Evolutionary conservation across 1,140 invertebrate genomes (phyloP).

Genomic region (Drosophila mayri): DNA sequence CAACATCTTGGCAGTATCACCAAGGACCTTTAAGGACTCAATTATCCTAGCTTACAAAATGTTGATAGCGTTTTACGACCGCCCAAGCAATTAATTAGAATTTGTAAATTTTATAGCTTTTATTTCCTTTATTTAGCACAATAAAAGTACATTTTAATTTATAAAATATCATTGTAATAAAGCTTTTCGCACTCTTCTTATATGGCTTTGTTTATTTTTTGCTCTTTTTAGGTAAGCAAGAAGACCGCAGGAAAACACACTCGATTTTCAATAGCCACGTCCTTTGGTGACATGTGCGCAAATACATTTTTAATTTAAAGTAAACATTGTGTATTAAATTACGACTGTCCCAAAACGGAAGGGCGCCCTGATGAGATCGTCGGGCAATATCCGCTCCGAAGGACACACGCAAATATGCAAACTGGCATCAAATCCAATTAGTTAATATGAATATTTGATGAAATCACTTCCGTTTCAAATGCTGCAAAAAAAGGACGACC

Average conservation of each 20-base stretch:
- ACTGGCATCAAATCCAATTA: slow-evolving; percentile 81
- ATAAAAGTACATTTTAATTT: neutral
- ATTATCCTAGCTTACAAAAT: neutral
- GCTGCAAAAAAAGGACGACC: slow-evolving; percentile 46
- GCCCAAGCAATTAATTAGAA: neutral
- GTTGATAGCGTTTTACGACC: neutral
- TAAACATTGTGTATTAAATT: slow-evolving; percentile 73
- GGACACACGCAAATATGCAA: slow-evolving; percentile 39
- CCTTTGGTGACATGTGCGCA: slow-evolving; percentile 45
- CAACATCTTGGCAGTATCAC: slow-evolving; percentile 16
- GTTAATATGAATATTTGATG: slow-evolving; percentile 83
- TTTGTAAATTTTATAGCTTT: neutral
- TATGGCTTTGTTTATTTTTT: slow-evolving; percentile 7
- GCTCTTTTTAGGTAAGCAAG: slow-evolving; percentile 35
- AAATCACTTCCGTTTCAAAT: slow-evolving; percentile 80
- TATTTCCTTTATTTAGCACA: neutral
- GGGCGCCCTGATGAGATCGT: slow-evolving; percentile 44
- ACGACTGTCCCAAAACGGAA: slow-evolving; percentile 33
- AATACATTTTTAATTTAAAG: slow-evolving; percentile 81
- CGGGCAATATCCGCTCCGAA: slow-evolving; percentile 62
- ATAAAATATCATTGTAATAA: neutral
- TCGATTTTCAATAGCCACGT: slow-evolving; percentile 11
- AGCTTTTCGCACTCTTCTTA: neutral
- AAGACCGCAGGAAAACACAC: slow-evolving; percentile 1
- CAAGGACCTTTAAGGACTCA: neutral